Evolutionary conservation across 2,888 invertebrate species (phyloP).

Genomic region (Cremastinae sp.): DNA sequence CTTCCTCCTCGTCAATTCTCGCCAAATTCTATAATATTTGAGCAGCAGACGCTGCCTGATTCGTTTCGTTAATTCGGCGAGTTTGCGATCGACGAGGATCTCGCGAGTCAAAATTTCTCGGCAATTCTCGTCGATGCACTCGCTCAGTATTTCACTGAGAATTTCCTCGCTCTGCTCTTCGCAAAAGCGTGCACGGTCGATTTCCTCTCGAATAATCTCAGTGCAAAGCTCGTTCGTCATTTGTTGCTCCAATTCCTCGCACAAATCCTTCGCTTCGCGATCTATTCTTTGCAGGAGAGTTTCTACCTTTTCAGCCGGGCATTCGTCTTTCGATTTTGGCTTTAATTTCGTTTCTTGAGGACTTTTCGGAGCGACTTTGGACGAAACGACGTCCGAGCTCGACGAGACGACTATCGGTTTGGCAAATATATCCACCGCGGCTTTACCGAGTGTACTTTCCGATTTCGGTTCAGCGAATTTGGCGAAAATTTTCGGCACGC

Average conservation of each 20-base stretch:
- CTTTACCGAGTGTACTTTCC: slow-evolving; percentile 20
- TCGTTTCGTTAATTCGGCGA: slow-evolving; percentile 77
- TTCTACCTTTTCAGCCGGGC: slow-evolving; percentile 39
- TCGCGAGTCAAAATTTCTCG: slow-evolving; percentile 76
- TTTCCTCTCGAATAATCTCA: slow-evolving; percentile 66
- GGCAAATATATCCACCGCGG: slow-evolving; percentile 23
- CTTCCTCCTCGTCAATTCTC: slow-evolving; percentile 75
- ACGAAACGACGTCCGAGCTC: slow-evolving; percentile 3
- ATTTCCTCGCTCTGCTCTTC: slow-evolving; percentile 70
- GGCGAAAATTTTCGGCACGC: slow-evolving; percentile 31
- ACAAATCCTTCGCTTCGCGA: slow-evolving; percentile 67
- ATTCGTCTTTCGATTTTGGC: slow-evolving; percentile 31
- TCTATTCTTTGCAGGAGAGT: slow-evolving; percentile 61
- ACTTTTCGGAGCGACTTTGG: neutral
- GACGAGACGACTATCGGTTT: slow-evolving; percentile 4
- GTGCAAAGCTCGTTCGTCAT: slow-evolving; percentile 69
- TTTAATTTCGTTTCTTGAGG: slow-evolving; percentile 22
- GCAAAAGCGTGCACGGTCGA: slow-evolving; percentile 63
- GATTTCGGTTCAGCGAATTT: slow-evolving; percentile 20
- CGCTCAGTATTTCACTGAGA: slow-evolving; percentile 65
- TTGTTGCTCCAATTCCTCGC: slow-evolving; percentile 66
- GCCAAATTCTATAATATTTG: slow-evolving; percentile 81
- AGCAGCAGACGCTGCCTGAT: slow-evolving; percentile 76
- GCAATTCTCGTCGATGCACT: slow-evolving; percentile 74
- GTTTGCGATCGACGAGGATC: slow-evolving; percentile 74